Percentiles rank a stretch among this genome's conserved stretches.
These are phyloP conservation scores for Drosophila grimshawi DNA, from an alignment of 1,140 invertebrate species.

Conservation along the genomic window DNA sequence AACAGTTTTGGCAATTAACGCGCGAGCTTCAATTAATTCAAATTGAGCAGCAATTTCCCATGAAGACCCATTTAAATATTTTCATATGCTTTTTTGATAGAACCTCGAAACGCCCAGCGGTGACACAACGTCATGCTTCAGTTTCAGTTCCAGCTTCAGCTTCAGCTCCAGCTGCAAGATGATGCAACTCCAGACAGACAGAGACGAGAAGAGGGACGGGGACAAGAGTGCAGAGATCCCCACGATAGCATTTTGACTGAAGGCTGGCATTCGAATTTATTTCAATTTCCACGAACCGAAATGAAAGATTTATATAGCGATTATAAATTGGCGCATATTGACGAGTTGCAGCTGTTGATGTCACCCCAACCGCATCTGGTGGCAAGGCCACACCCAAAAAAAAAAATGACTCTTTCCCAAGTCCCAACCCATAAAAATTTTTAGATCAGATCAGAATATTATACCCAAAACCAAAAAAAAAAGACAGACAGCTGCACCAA, in stretches of 20 bases:
- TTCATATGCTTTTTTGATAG: background rate
- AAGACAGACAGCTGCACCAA: slow-evolving; percentile 18
- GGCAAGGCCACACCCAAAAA: slow-evolving; percentile 28
- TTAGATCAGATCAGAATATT: slow-evolving; percentile 9
- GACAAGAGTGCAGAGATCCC: slow-evolving; percentile 7
- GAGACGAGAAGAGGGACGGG: background rate
- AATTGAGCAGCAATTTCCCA: slow-evolving; percentile 44
- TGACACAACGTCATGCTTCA: slow-evolving; percentile 45
- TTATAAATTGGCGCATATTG: slow-evolving; percentile 54
- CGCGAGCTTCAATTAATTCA: slow-evolving; percentile 46
- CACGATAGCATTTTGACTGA: slow-evolving; percentile 26
- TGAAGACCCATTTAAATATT: slow-evolving; percentile 28
- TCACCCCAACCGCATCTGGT: slow-evolving; percentile 27
- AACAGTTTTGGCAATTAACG: slow-evolving; percentile 53
- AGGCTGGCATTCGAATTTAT: slow-evolving; percentile 40
- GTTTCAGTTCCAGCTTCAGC: slow-evolving; percentile 21
- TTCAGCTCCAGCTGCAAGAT: slow-evolving; percentile 36
- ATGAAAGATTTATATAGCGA: slow-evolving; percentile 45
- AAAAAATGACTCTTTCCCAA: slow-evolving; percentile 3
- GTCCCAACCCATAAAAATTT: slow-evolving; percentile 5
- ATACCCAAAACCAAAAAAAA: slow-evolving; percentile 11
- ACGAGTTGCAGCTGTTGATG: slow-evolving; percentile 52
- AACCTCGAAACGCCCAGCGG: slow-evolving; percentile 2
- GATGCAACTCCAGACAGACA: slow-evolving; percentile 45
- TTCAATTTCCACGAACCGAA: slow-evolving; percentile 66